Conservation (phyloP, 1,140 invertebrate genomes). For the Zaprionus taronus region DNA sequence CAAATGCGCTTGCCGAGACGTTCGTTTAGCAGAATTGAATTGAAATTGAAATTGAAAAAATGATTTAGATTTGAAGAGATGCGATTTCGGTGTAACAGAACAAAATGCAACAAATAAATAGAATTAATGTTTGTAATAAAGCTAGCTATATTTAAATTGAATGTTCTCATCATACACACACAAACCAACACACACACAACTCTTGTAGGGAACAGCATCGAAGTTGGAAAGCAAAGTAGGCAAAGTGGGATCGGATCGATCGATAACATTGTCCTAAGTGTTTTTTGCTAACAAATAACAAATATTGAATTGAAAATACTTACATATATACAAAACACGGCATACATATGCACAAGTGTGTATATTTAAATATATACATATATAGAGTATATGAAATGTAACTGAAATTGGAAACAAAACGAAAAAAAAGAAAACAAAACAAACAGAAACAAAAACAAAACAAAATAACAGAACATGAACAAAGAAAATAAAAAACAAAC, state of each 20-base stretch:
- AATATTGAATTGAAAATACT: slow-evolving; percentile 59
- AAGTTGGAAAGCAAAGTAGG: background rate
- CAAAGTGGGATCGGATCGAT: slow-evolving; percentile 15
- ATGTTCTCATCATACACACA: slow-evolving; percentile 26
- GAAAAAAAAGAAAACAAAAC: slow-evolving; percentile 21
- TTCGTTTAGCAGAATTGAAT: slow-evolving; percentile 7
- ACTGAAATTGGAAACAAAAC: slow-evolving; percentile 33
- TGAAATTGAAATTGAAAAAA: slow-evolving; percentile 14
- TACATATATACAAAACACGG: slow-evolving; percentile 28
- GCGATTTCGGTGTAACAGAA: slow-evolving; percentile 17
- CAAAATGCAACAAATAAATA: slow-evolving; percentile 47
- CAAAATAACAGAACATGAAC: slow-evolving; percentile 11
- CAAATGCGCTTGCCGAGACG: background rate
- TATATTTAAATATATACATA: slow-evolving; percentile 25
- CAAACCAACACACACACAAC: background rate
- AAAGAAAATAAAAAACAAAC: slow-evolving; percentile 15
- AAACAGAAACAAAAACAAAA: slow-evolving; percentile 19
- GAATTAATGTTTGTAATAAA: slow-evolving; percentile 45
- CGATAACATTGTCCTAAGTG: slow-evolving; percentile 46
- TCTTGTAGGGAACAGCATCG: slow-evolving; percentile 5
- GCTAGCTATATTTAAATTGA: slow-evolving; percentile 37
- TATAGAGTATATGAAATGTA: slow-evolving; percentile 22
- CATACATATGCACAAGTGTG: slow-evolving; percentile 20
- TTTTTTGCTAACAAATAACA: slow-evolving; percentile 76
- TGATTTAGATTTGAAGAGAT: slow-evolving; percentile 4